A percentile compares a stretch with the other conserved stretches of the same genome.
Conservation (phyloP, 2,113 vertebrate genomes). For the Herpailurus yagouaroundi region DNA sequence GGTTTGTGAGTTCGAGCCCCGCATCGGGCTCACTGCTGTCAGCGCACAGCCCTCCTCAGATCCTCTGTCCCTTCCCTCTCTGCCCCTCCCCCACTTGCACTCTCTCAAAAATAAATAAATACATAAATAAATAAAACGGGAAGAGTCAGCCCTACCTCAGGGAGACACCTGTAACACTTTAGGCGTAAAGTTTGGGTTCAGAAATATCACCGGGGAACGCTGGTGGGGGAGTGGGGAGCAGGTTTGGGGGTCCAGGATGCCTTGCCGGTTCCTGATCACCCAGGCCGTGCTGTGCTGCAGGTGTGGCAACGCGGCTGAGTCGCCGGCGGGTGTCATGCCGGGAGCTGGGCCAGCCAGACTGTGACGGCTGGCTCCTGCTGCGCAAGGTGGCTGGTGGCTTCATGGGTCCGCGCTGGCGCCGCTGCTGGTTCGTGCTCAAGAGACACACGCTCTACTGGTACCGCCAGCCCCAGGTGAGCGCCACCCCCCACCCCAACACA, state of each 20-base stretch:
- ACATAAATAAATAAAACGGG: too few species aligned
- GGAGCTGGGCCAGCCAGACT: slow-evolving; percentile 93
- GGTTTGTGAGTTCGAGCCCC: too few species aligned
- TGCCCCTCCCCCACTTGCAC: too few species aligned
- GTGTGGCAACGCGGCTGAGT: slow-evolving; percentile 89
- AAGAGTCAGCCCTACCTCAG: not conserved
- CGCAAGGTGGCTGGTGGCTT: slow-evolving; percentile 92
- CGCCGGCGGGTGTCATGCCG: slow-evolving; percentile 95
- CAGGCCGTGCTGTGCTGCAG: slow-evolving; percentile 15
- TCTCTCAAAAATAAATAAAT: too few species aligned
- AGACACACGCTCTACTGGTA: slow-evolving; percentile 95
- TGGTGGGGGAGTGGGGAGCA: accelerated
- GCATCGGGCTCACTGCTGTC: too few species aligned
- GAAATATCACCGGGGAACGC: not conserved
- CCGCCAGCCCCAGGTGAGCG: slow-evolving; percentile 90
- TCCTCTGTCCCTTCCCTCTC: too few species aligned
- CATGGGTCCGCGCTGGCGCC: slow-evolving; percentile 97
- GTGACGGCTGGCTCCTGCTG: slow-evolving; percentile 96
- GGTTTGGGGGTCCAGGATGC: not conserved
- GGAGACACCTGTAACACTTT: not conserved
- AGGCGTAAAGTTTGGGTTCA: not conserved
- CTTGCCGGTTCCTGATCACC: not conserved
- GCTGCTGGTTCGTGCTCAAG: slow-evolving; percentile 96
- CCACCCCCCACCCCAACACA: too few species aligned
- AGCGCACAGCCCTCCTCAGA: too few species aligned